These are phyloP conservation scores for Pocota personata DNA, from an alignment of 2,888 invertebrate genomes.

Conservation along the genomic window DNA sequence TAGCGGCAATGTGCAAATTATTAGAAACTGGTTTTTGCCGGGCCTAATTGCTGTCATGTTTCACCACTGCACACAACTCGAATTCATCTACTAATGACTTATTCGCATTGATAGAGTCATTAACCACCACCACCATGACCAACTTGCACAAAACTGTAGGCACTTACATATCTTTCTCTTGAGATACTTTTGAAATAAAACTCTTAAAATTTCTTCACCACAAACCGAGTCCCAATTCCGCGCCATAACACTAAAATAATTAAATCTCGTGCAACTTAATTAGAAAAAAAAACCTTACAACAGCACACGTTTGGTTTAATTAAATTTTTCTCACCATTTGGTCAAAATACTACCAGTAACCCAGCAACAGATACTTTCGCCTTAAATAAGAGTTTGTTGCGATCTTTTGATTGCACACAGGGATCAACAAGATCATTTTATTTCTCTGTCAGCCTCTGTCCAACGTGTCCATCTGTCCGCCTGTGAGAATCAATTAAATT, in stretches of 20 bases:
- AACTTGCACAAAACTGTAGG: not conserved
- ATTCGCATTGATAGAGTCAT: slow-evolving; percentile 52
- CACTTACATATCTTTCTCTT: not conserved
- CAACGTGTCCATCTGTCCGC: slow-evolving; percentile 44
- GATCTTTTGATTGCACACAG: not conserved
- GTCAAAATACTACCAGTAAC: not conserved
- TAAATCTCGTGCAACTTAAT: slow-evolving; percentile 27
- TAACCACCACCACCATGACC: slow-evolving; percentile 43
- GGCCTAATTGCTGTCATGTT: slow-evolving; percentile 45
- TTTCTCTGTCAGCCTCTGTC: slow-evolving; percentile 41
- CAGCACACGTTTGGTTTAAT: slow-evolving; percentile 22
- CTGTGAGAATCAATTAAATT: slow-evolving; percentile 60
- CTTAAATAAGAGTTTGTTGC: slow-evolving; percentile 19
- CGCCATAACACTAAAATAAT: slow-evolving; percentile 37
- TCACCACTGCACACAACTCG: slow-evolving; percentile 19
- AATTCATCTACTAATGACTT: slow-evolving; percentile 30
- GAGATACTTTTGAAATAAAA: not conserved
- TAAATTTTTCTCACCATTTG: slow-evolving; percentile 34
- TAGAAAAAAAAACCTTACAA: not conserved
- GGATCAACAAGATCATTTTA: slow-evolving; percentile 53
- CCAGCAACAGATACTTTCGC: slow-evolving; percentile 48
- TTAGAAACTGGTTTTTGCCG: slow-evolving; percentile 35
- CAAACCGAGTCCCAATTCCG: not conserved
- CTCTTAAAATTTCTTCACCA: slow-evolving; percentile 12
- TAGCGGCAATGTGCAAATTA: slow-evolving; percentile 51